Conservation (phyloP, 2,113 vertebrate genomes). For the Nyctibius bracteatus region DNA sequence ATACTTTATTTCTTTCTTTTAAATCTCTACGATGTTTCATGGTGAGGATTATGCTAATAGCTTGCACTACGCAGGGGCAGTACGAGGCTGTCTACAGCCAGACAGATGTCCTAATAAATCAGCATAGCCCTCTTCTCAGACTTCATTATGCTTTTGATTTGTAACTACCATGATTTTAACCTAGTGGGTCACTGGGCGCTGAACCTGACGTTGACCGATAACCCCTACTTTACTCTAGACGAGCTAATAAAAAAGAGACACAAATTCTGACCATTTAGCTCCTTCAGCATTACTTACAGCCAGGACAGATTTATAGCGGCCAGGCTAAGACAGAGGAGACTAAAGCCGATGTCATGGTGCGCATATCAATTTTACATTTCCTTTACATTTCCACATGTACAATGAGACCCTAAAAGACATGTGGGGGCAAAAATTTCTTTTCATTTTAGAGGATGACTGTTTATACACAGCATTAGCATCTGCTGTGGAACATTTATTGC, state of each 20-base stretch:
- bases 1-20: constrained; percentile 31
- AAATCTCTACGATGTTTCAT: neutral
- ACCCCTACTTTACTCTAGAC: neutral
- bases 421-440: constrained; percentile 21
- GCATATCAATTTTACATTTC: constrained; percentile 57
- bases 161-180: constrained; percentile 41
- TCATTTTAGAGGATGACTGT: constrained; percentile 39
- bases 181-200: constrained; percentile 46
- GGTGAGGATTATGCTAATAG: constrained; percentile 56
- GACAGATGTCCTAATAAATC: constrained; percentile 67
- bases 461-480: constrained; percentile 49
- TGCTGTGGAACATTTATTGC: constrained; percentile 59
- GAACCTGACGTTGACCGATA: constrained; percentile 67
- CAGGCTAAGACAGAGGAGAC: neutral
- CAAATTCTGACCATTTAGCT: constrained; percentile 41
- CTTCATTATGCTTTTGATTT: constrained; percentile 67
- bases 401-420: constrained; percentile 15
- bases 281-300: constrained; percentile 11
- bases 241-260: constrained; percentile 47
- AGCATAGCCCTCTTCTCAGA: constrained; percentile 48
- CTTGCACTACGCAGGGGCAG: neutral
- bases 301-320: constrained; percentile 38
- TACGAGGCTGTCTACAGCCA: constrained; percentile 38
- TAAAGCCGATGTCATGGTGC: constrained; percentile 8
- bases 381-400: constrained; percentile 11